phyloP scores from a whole-genome alignment of 2,888 invertebrate genomes.

The Drosophila flavopinicola region DNA sequence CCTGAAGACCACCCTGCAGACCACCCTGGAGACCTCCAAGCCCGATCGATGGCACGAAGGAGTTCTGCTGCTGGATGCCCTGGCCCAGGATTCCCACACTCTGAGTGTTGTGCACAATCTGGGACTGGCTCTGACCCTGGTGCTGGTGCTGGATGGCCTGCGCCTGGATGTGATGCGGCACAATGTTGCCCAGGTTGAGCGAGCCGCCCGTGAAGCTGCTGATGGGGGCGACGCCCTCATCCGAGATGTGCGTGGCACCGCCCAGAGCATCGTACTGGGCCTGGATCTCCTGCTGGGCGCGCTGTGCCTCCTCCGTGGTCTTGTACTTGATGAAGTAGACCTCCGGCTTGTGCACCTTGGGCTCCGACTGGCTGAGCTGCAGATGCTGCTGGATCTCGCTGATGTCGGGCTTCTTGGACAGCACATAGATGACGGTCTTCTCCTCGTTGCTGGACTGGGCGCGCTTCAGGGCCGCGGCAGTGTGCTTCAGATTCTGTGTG shows the following conservation, averaged over 20 bases:
- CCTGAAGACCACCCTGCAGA: constrained; percentile 12
- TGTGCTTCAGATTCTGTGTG: constrained; percentile 83
- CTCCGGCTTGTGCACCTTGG: constrained; percentile 82
- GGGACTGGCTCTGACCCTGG: constrained; percentile 49
- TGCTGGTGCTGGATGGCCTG: constrained; percentile 41
- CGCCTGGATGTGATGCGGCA: constrained; percentile 45
- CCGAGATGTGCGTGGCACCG: constrained; percentile 82
- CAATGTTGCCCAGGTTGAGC: constrained; percentile 64
- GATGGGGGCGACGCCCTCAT: constrained; percentile 82
- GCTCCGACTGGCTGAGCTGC: constrained; percentile 84
- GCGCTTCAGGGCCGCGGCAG: constrained; percentile 81
- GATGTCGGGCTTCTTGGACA: constrained; percentile 82
- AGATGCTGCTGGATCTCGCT: constrained; percentile 87
- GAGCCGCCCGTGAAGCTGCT: constrained; percentile 72
- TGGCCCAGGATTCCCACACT: constrained; percentile 40
- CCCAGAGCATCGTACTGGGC: constrained; percentile 83
- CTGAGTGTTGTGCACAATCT: constrained; percentile 48
- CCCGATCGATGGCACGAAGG: constrained; percentile 21
- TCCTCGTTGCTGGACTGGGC: constrained; percentile 82
- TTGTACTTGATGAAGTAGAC: constrained; percentile 85
- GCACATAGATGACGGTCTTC: constrained; percentile 84
- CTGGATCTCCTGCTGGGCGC: constrained; percentile 83
- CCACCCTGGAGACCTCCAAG: not conserved
- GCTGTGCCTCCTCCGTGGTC: constrained; percentile 82
- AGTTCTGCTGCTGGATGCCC: constrained; percentile 47